phyloP scores from a whole-genome alignment of 2,888 invertebrate species.

The Spodoptera exigua region DNA sequence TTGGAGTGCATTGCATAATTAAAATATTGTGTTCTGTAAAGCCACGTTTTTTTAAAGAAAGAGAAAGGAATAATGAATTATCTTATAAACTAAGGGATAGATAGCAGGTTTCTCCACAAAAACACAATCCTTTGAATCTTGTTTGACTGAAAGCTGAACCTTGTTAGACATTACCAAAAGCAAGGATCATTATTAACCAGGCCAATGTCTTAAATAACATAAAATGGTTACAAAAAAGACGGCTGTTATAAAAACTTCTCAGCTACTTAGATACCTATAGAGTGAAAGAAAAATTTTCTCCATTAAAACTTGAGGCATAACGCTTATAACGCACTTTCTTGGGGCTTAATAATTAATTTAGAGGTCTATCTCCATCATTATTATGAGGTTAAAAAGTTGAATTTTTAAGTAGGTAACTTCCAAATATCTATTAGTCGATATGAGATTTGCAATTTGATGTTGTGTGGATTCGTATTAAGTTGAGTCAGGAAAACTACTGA shows the following conservation, averaged over 20 bases:
- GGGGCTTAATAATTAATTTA: conserved; percentile 60
- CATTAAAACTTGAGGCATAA: conserved; percentile 56
- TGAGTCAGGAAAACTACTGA: too few relatives aligned
- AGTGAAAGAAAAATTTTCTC: conserved; percentile 53
- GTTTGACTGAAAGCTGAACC: too few relatives aligned
- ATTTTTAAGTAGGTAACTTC: conserved; percentile 24
- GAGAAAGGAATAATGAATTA: too few relatives aligned
- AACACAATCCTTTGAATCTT: too few relatives aligned
- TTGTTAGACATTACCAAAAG: too few relatives aligned
- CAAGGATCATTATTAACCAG: conserved; percentile 7
- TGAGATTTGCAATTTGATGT: too few relatives aligned
- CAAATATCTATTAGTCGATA: not conserved
- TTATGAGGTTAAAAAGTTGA: conserved; percentile 47
- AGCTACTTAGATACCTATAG: conserved; percentile 28
- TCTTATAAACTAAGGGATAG: too few relatives aligned
- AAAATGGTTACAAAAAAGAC: conserved; percentile 32
- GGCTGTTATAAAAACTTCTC: conserved; percentile 48
- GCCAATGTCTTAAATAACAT: conserved; percentile 18
- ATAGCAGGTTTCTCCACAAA: too few relatives aligned
- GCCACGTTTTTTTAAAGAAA: too few relatives aligned
- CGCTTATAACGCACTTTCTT: conserved; percentile 54
- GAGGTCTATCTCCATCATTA: conserved; percentile 50
- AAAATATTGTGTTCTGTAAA: too few relatives aligned
- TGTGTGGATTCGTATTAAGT: too few relatives aligned
- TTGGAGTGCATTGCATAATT: too few relatives aligned